Conservation (phyloP, 2,888 invertebrate species). For the Peribatodes rhomboidaria region DNA sequence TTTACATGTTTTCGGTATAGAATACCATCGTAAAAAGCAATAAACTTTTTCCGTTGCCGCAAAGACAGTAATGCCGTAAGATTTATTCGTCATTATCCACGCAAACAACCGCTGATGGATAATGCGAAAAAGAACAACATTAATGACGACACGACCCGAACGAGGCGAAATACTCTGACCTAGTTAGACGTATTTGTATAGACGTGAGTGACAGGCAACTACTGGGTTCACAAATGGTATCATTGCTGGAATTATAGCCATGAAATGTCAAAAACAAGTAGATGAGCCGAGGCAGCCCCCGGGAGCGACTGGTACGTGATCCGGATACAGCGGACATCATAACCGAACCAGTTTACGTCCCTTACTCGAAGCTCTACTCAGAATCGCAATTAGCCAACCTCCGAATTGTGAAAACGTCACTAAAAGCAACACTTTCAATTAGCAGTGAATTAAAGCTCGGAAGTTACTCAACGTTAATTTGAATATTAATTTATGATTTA, state of each 20-base stretch:
- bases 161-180: conserved; percentile 28
- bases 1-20: too few species aligned
- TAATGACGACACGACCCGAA: conserved; percentile 23
- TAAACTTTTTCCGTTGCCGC: neutral
- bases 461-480: conserved; percentile 56
- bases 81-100: conserved; percentile 35
- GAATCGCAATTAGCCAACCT: conserved; percentile 75
- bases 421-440: conserved; percentile 46
- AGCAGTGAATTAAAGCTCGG: conserved; percentile 50
- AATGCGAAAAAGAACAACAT: conserved; percentile 31
- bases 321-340: conserved; percentile 68
- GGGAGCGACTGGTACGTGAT: conserved; percentile 73
- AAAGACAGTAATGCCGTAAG: conserved; percentile 25
- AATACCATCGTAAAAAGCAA: neutral
- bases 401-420: conserved; percentile 62
- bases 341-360: conserved; percentile 73
- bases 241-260: conserved; percentile 61
- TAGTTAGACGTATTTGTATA: conserved; percentile 35
- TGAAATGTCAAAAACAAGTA: conserved; percentile 77
- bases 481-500: conserved; percentile 57
- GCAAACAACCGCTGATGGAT: conserved; percentile 32
- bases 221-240: conserved; percentile 43
- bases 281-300: conserved; percentile 69
- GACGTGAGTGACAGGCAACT: conserved; percentile 33
- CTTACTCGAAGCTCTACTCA: conserved; percentile 68